Percentiles rank a stretch among this genome's conserved stretches.
Conservation (phyloP, 2,113 vertebrate genomes). For the Carollia perspicillata region DNA sequence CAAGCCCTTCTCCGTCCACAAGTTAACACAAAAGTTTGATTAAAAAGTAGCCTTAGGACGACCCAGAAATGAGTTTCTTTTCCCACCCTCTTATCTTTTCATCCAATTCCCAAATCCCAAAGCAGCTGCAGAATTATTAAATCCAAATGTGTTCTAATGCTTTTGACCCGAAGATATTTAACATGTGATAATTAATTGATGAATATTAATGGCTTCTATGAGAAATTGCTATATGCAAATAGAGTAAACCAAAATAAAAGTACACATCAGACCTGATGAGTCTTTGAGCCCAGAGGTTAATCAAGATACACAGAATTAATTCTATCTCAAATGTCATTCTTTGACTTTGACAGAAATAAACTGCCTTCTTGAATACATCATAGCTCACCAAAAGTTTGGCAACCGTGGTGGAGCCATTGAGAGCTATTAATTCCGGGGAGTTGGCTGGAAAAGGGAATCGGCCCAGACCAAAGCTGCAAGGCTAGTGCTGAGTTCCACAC, state of each 20-base stretch:
- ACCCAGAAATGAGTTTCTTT: background rate
- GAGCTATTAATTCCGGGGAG: background rate
- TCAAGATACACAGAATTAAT: background rate
- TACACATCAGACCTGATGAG: background rate
- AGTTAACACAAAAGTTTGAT: background rate
- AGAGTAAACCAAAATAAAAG: background rate
- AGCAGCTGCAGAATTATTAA: background rate
- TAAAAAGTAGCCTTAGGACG: background rate
- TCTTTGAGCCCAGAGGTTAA: background rate
- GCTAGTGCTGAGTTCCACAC: background rate
- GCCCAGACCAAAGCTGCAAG: background rate
- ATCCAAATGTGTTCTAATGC: background rate
- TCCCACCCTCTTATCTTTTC: background rate
- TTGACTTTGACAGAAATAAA: conserved; percentile 28
- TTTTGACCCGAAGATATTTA: background rate
- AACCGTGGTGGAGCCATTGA: background rate
- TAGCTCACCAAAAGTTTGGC: background rate
- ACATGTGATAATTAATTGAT: background rate
- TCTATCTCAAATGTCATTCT: background rate
- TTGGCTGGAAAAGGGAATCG: background rate
- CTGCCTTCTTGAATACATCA: background rate
- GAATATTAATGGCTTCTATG: background rate
- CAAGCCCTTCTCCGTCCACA: background rate
- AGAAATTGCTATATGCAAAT: background rate
- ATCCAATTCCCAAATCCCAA: background rate